phyloP scores from a whole-genome alignment of 37 sponge, comb jelly and placozoan species.

The Ianthella basta region DNA sequence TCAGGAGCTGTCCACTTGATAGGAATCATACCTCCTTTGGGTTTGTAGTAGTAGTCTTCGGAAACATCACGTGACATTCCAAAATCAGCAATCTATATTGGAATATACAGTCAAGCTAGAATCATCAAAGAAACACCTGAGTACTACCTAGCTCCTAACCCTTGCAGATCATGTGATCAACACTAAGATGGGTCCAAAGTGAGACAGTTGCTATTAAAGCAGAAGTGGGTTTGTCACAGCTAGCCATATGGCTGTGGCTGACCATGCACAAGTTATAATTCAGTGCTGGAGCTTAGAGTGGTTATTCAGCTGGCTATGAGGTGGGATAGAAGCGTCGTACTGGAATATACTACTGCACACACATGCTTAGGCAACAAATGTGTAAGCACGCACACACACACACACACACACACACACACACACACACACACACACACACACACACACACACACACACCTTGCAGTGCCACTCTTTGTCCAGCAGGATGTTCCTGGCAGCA shows the following conservation, averaged over 20 bases:
- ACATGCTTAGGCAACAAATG: background rate
- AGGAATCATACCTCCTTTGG: constrained; percentile 11
- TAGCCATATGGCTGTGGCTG: background rate
- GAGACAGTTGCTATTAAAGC: no score
- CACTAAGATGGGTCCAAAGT: no score
- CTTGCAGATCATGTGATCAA: no score
- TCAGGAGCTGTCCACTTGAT: constrained; percentile 38
- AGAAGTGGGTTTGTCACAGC: no score
- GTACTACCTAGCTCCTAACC: no score
- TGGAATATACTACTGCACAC: background rate
- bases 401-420: constrained; percentile 20
- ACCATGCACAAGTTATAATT: no score
- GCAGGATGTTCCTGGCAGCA: constrained; percentile 36
- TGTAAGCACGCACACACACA: background rate
- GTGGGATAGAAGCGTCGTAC: no score
- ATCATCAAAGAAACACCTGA: background rate
- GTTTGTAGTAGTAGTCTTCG: constrained; percentile 13
- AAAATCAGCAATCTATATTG: constrained; percentile 28
- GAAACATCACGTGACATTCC: constrained; percentile 29
- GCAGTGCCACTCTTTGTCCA: constrained; percentile 25
- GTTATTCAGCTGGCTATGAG: no score
- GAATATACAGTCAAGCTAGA: no score
- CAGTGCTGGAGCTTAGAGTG: no score
- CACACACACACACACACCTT: constrained; percentile 15
- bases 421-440: background rate